A percentile compares a stretch with the other conserved stretches of the same genome.
Conservation (phyloP, 2,797 vertebrate species). For the Neomorphus geoffroyi region DNA sequence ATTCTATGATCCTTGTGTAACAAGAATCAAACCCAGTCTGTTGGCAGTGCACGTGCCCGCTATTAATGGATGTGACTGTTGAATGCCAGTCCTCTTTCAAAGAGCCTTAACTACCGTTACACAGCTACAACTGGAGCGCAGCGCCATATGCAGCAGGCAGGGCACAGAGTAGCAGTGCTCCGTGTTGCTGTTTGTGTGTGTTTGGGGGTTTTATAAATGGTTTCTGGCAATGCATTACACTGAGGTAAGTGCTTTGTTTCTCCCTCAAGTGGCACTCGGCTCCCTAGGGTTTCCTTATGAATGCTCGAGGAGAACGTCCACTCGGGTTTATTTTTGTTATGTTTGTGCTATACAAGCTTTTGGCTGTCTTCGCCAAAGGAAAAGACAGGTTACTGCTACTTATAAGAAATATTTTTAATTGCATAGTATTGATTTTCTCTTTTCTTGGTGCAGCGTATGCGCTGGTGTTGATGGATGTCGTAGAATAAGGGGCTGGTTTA, state of each 20-base stretch:
- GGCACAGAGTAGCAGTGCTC: background rate
- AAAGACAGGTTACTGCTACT: slow-evolving; percentile 36
- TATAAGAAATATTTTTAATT: slow-evolving; percentile 64
- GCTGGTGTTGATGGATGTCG: background rate
- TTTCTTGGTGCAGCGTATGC: background rate
- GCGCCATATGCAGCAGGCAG: background rate
- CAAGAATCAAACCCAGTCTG: background rate
- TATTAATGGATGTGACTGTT: background rate
- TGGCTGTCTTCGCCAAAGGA: slow-evolving; percentile 23
- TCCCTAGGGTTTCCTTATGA: slow-evolving; percentile 5
- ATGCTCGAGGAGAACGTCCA: background rate
- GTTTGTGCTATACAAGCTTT: background rate
- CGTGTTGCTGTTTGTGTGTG: background rate
- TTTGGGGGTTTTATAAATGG: background rate
- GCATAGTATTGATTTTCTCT: slow-evolving; percentile 49
- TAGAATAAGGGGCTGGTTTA: background rate
- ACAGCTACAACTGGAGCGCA: background rate
- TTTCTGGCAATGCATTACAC: slow-evolving; percentile 45
- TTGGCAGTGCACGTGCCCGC: background rate
- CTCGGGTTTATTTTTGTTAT: background rate
- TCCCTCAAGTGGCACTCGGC: slow-evolving; percentile 17
- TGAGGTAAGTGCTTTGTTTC: slow-evolving; percentile 44
- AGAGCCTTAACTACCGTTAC: background rate
- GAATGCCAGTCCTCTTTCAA: background rate
- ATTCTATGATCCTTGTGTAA: fast-evolving